These are phyloP conservation scores for Drosophila pruinosa DNA, from an alignment of 1,140 invertebrate species.

Conservation along the genomic window DNA sequence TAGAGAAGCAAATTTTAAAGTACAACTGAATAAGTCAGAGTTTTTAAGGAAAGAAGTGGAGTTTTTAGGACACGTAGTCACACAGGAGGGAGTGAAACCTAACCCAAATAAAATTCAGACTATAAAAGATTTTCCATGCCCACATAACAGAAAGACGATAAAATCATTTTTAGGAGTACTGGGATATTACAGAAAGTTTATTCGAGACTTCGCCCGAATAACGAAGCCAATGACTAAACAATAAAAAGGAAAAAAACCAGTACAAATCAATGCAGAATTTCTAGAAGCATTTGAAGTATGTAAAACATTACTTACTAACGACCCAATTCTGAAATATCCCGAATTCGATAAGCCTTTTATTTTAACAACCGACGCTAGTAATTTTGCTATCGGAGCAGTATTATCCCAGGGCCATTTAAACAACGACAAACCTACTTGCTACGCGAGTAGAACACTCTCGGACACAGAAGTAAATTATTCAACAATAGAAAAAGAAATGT, in stretches of 20 bases:
- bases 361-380: constrained; percentile 56
- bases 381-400: constrained; percentile 60
- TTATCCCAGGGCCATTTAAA: constrained; percentile 62
- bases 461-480: constrained; percentile 4
- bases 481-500: constrained; percentile 6
- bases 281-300: constrained; percentile 4
- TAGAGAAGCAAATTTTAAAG: neutral
- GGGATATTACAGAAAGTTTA: too few species aligned
- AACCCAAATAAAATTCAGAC: too few species aligned
- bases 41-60: neutral
- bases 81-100: too few species aligned
- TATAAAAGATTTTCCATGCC: too few species aligned
- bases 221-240: constrained; percentile 18
- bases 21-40: neutral
- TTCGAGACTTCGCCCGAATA: constrained; percentile 8
- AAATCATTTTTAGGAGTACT: too few species aligned
- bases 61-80: too few species aligned
- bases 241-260: constrained; percentile 16
- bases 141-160: too few species aligned
- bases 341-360: constrained; percentile 53
- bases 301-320: too few species aligned
- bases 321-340: constrained; percentile 44
- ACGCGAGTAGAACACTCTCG: constrained; percentile 56
- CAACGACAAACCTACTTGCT: constrained; percentile 70
- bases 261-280: too few species aligned